Percentiles rank a stretch among this genome's conserved stretches.
Conservation (phyloP, 1,140 invertebrate species). For the Drosophila grimshawi region DNA sequence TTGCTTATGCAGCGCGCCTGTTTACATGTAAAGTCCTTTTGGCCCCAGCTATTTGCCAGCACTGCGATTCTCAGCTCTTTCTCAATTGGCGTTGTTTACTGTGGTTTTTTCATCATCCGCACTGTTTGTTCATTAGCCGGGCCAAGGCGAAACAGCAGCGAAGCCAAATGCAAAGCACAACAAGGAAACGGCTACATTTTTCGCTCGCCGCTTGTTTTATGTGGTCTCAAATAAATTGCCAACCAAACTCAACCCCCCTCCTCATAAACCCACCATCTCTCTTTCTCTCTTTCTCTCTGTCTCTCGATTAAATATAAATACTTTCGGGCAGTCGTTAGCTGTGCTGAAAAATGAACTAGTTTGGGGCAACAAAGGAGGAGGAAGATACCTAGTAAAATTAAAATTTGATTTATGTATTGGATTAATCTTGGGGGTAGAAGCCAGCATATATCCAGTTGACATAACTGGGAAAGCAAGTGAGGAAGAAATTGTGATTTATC, state of each 20-base stretch:
- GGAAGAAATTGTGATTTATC: no score
- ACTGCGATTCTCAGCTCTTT: constrained; percentile 37
- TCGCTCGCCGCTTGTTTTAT: constrained; percentile 75
- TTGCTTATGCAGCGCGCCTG: constrained; percentile 69
- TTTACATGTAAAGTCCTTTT: constrained; percentile 71
- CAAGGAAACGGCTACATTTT: constrained; percentile 57
- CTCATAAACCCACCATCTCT: no score
- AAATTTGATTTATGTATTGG: no score
- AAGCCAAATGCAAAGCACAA: constrained; percentile 24
- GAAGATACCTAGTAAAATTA: no score
- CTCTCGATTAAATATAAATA: constrained; percentile 9
- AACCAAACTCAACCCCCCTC: constrained; percentile 32
- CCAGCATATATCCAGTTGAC: no score
- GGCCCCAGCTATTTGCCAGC: constrained; percentile 64
- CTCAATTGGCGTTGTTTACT: constrained; percentile 65
- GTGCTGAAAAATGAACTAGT: constrained; percentile 13
- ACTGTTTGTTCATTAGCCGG: constrained; percentile 80
- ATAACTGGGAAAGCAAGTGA: no score
- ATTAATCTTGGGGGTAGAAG: no score
- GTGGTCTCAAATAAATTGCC: constrained; percentile 81
- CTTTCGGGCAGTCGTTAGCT: neutral
- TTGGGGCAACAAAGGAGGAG: neutral
- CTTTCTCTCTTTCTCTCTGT: no score
- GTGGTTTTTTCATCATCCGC: constrained; percentile 79
- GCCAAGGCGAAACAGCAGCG: constrained; percentile 47